A percentile compares a stretch with the other conserved stretches of the same genome.
phyloP scores from a whole-genome alignment of 2,113 vertebrate species.

The Cavia aperea region DNA sequence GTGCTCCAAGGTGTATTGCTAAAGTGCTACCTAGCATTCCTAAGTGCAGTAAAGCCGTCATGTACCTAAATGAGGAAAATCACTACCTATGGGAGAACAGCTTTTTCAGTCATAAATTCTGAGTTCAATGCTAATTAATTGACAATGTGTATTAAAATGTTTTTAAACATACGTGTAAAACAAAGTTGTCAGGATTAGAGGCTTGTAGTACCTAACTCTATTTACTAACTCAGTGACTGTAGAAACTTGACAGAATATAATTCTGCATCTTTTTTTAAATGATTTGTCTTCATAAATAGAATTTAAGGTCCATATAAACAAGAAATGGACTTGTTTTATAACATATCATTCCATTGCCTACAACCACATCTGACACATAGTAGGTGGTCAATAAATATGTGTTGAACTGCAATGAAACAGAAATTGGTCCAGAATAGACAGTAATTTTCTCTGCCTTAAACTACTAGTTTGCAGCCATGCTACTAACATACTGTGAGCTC shows the following conservation, averaged over 20 bases:
- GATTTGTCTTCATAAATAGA: neutral
- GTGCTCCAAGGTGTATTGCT: neutral
- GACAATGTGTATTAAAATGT: neutral
- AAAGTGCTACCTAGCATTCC: neutral
- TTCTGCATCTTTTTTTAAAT: neutral
- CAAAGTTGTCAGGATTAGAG: neutral
- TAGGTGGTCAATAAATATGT: neutral
- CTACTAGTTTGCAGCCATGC: neutral
- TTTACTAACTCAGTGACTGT: neutral
- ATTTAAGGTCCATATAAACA: neutral
- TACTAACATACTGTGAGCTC: neutral
- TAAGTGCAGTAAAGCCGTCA: neutral
- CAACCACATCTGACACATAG: neutral
- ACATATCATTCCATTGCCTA: rapidly evolving
- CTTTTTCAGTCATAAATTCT: neutral
- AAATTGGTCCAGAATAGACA: neutral
- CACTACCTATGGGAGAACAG: neutral
- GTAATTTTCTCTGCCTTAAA: neutral
- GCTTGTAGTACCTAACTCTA: neutral
- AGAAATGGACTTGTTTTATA: neutral
- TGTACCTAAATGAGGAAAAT: neutral
- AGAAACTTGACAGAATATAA: neutral
- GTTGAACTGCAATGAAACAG: neutral
- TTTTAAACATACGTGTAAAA: neutral
- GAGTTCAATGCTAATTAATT: neutral